Percentiles rank a stretch among this genome's conserved stretches.
phyloP scores from a whole-genome alignment of 2,888 invertebrate genomes.

The Blastobasis lacticolella region DNA sequence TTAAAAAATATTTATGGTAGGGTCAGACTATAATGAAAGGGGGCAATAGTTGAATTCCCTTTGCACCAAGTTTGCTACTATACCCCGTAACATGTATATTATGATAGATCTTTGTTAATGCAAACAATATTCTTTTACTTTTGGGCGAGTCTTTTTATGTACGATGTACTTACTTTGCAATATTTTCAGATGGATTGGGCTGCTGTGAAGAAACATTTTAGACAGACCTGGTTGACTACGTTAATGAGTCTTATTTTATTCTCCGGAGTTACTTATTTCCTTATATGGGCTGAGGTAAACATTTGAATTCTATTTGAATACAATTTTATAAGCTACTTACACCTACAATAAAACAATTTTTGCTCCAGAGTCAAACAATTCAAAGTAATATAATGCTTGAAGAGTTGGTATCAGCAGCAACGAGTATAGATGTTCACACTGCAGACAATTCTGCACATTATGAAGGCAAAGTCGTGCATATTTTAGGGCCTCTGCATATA shows the following conservation, averaged over 20 bases:
- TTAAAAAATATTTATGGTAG: no score
- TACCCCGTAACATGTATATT: neutral
- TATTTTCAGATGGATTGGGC: conserved; percentile 49
- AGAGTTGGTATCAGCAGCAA: conserved; percentile 77
- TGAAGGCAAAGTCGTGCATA: conserved; percentile 84
- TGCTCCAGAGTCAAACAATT: conserved; percentile 82
- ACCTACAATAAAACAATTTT: neutral
- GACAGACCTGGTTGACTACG: conserved; percentile 82
- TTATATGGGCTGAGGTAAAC: conserved; percentile 89
- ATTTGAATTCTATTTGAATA: no score
- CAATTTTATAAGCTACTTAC: neutral
- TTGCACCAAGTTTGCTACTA: no score
- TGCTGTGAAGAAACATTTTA: conserved; percentile 71
- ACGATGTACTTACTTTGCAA: neutral
- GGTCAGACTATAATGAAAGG: no score
- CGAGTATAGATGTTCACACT: conserved; percentile 79
- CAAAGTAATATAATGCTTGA: conserved; percentile 85
- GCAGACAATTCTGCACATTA: conserved; percentile 77
- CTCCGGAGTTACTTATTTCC: conserved; percentile 78
- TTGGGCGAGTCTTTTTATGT: neutral
- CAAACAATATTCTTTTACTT: no score
- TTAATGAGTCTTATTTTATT: conserved; percentile 79
- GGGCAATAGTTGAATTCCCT: no score
- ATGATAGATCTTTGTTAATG: neutral
- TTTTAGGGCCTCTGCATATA: conserved; percentile 82